Evolutionary conservation across 2,797 vertebrate genomes (phyloP).

Genomic region (Xenentodon cancila): DNA sequence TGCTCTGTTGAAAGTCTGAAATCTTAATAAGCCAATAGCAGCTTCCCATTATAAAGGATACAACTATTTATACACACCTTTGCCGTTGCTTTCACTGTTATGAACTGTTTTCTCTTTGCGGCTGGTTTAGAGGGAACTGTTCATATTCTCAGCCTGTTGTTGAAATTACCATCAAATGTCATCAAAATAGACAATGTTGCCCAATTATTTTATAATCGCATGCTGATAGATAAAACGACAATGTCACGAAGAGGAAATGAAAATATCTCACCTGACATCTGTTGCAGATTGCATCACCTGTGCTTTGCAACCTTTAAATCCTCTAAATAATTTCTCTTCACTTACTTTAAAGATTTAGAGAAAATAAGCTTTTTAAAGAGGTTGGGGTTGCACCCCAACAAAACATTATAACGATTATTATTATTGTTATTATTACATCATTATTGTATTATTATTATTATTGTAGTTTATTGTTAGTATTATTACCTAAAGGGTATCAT

Average conservation of each 20-base stretch:
- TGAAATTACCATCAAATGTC: background rate
- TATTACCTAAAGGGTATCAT: constrained; percentile 1
- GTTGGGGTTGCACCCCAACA: background rate
- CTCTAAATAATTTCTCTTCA: too few species aligned
- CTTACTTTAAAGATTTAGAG: background rate
- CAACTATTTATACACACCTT: too few species aligned
- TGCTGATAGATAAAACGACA: too few species aligned
- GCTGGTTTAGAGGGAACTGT: background rate
- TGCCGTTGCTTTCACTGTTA: too few species aligned
- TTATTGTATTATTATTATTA: too few species aligned
- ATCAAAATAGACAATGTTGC: too few species aligned
- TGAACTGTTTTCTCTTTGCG: background rate
- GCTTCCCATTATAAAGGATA: background rate
- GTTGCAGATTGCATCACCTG: too few species aligned
- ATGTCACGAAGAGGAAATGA: background rate
- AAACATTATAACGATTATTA: background rate
- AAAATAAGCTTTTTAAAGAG: background rate
- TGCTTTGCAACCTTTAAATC: too few species aligned
- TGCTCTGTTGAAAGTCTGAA: background rate
- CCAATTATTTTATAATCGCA: too few species aligned
- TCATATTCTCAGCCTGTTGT: background rate
- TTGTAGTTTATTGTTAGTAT: too few species aligned
- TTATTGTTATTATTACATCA: too few species aligned
- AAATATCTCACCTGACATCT: background rate
- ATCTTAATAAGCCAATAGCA: background rate